phyloP scores from a whole-genome alignment of 2,113 vertebrate genomes.

The Zeus faber region DNA sequence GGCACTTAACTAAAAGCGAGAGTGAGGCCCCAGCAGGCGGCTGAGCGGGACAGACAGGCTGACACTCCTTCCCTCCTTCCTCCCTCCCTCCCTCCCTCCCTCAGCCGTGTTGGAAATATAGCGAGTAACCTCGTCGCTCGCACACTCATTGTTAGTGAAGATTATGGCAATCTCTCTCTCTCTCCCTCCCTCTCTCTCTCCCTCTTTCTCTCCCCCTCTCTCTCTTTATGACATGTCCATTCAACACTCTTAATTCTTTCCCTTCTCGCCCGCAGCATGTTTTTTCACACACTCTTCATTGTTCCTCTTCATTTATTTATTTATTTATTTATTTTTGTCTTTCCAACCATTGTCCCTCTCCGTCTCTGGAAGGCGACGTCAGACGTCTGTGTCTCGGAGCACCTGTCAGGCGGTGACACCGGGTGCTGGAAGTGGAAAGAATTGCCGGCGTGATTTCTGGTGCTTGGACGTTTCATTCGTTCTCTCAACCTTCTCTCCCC shows the following conservation, averaged over 20 bases:
- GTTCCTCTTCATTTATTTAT: not conserved
- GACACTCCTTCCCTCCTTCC: not conserved
- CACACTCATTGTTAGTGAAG: slow-evolving; percentile 55
- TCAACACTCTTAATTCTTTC: not conserved
- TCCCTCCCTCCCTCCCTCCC: slow-evolving; percentile 4
- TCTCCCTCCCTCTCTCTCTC: not conserved
- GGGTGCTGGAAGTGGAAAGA: slow-evolving; percentile 31
- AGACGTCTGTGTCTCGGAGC: slow-evolving; percentile 33
- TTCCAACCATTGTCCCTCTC: too few relatives aligned
- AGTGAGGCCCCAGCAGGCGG: slow-evolving; percentile 59
- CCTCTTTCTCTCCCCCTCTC: slow-evolving; percentile 23
- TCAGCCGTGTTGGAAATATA: slow-evolving; percentile 42
- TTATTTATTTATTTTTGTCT: too few relatives aligned
- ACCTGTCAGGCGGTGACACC: slow-evolving; percentile 43
- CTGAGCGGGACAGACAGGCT: slow-evolving; percentile 20
- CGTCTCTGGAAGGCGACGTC: slow-evolving; percentile 29
- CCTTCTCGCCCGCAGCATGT: not conserved
- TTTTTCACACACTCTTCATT: not conserved
- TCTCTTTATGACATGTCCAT: slow-evolving; percentile 18
- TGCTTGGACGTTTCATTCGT: slow-evolving; percentile 47
- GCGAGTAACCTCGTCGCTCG: slow-evolving; percentile 42
- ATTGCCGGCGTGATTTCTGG: slow-evolving; percentile 33
- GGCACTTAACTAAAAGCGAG: slow-evolving; percentile 62
- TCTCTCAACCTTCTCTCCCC: slow-evolving; percentile 5
- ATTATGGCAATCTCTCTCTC: slow-evolving; percentile 33